Conservation (phyloP, 2,888 invertebrate genomes). For the Thalpophila matura region DNA sequence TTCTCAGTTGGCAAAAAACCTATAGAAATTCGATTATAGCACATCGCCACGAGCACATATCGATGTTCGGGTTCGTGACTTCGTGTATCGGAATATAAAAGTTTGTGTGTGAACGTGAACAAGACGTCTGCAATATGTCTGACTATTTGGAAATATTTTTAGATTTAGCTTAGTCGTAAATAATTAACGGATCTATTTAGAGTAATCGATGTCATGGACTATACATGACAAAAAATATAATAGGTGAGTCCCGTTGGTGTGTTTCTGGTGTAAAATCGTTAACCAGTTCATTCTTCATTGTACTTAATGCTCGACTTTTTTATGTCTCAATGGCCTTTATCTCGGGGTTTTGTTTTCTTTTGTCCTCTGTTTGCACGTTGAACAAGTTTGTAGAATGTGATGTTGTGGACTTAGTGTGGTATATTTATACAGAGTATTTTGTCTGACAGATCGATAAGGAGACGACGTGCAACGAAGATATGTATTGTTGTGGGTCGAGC, state of each 20-base stretch:
- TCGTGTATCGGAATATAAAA: conserved; percentile 79
- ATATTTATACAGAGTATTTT: conserved; percentile 83
- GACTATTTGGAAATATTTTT: conserved; percentile 91
- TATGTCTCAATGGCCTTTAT: conserved; percentile 90
- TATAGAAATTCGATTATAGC: conserved; percentile 68
- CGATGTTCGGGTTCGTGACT: conserved; percentile 72
- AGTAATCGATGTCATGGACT: conserved; percentile 82
- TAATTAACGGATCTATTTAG: conserved; percentile 74
- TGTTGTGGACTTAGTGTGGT: conserved; percentile 74
- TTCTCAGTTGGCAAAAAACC: conserved; percentile 57
- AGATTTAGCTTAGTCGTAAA: conserved; percentile 84
- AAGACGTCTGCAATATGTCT: conserved; percentile 91
- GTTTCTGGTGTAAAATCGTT: conserved; percentile 66
- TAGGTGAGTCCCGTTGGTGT: conserved; percentile 76
- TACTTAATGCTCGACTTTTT: conserved; percentile 85
- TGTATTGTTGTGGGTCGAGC: conserved; percentile 82
- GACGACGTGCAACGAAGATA: conserved; percentile 82
- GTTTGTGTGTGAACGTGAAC: conserved; percentile 82
- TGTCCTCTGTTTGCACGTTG: conserved; percentile 84
- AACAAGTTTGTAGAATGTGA: conserved; percentile 81
- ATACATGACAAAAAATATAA: conserved; percentile 80
- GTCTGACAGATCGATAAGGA: conserved; percentile 88
- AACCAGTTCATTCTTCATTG: conserved; percentile 76
- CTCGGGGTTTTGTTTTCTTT: conserved; percentile 89
- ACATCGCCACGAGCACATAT: conserved; percentile 73